phyloP scores from a whole-genome alignment of 1,140 invertebrate genomes.

The Gonatopus flavifemur region DNA sequence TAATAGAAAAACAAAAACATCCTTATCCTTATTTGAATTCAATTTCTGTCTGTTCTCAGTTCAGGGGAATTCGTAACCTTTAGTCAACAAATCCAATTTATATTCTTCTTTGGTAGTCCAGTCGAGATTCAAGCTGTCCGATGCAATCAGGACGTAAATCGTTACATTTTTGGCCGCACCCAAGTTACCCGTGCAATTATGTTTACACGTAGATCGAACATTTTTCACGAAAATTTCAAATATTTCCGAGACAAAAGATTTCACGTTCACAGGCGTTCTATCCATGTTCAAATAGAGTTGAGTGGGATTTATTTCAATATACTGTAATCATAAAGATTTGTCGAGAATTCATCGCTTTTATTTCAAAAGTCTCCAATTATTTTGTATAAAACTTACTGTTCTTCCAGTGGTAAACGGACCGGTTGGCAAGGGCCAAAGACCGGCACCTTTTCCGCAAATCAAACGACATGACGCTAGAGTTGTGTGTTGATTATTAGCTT shows the following conservation, averaged over 20 bases:
- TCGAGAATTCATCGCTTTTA: background rate
- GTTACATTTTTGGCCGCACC: conserved; percentile 60
- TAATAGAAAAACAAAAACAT: conserved; percentile 6
- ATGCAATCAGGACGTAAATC: conserved; percentile 58
- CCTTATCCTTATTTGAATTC: background rate
- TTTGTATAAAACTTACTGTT: conserved; percentile 21
- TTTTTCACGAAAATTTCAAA: conserved; percentile 60
- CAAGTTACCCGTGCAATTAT: conserved; percentile 57
- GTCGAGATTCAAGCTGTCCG: conserved; percentile 55
- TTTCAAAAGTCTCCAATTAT: background rate
- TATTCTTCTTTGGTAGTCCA: conserved; percentile 71
- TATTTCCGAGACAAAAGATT: conserved; percentile 57
- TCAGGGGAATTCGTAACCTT: conserved; percentile 48
- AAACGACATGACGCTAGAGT: conserved; percentile 62
- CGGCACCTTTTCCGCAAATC: conserved; percentile 67
- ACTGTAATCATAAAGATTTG: conserved; percentile 21
- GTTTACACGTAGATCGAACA: conserved; percentile 60
- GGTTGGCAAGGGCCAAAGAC: conserved; percentile 73
- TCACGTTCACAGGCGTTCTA: conserved; percentile 50
- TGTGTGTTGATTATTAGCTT: conserved; percentile 22
- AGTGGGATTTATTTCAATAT: conserved; percentile 24
- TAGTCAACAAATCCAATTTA: conserved; percentile 60
- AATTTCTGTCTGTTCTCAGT: background rate
- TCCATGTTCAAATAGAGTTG: conserved; percentile 59
- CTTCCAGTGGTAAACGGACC: conserved; percentile 50